Evolutionary conservation across 2,113 vertebrate species (phyloP).

Genomic region (Mirounga angustirostris): DNA sequence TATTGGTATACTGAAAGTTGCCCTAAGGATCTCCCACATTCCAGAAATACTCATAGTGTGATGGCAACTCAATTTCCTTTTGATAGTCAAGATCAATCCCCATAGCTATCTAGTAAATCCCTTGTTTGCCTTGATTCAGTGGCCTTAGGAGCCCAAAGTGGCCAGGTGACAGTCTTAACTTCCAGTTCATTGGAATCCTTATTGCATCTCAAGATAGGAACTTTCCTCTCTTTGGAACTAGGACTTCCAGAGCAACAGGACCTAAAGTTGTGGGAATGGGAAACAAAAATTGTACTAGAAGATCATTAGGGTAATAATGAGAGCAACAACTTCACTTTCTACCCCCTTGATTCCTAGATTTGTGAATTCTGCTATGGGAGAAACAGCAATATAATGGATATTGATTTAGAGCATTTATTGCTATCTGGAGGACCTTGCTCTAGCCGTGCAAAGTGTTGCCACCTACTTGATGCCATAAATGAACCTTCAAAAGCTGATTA

Average conservation of each 20-base stretch:
- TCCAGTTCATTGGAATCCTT: not conserved
- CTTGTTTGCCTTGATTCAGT: not conserved
- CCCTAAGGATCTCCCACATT: not conserved
- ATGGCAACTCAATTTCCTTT: not conserved
- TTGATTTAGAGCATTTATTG: not conserved
- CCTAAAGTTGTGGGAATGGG: not conserved
- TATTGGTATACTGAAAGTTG: not conserved
- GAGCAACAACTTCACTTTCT: not conserved
- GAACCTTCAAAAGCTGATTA: not conserved
- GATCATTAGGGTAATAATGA: not conserved
- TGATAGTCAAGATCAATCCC: not conserved
- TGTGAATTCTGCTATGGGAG: not conserved
- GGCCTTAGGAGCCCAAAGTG: not conserved
- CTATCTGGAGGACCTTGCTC: not conserved
- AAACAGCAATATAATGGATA: not conserved
- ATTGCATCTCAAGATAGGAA: not conserved
- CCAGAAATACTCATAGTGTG: not conserved
- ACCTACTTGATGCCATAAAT: not conserved
- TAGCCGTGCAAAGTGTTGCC: not conserved
- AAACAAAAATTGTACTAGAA: not conserved
- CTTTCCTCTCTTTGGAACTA: not conserved
- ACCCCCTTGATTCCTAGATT: not conserved
- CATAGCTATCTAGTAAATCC: not conserved
- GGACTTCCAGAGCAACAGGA: slow-evolving; percentile 2
- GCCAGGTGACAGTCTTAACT: not conserved